phyloP scores from a whole-genome alignment of 2,888 invertebrate species.

The Teleiodes luculella region DNA sequence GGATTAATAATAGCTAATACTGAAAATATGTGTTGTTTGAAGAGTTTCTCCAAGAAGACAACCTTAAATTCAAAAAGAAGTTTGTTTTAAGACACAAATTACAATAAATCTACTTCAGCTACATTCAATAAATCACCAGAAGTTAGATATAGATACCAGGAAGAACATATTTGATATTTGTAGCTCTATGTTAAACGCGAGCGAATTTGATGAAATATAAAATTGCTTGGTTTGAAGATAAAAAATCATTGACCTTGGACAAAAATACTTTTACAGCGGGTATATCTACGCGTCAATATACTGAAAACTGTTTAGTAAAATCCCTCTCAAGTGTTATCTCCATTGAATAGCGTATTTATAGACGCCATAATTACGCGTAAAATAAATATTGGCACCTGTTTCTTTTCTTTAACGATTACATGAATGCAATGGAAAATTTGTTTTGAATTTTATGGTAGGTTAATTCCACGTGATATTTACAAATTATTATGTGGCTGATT shows the following conservation, averaged over 20 bases:
- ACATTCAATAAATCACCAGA: too few relatives aligned
- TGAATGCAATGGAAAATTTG: background rate
- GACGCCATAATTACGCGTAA: background rate
- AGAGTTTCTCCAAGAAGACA: too few relatives aligned
- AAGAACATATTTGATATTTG: too few relatives aligned
- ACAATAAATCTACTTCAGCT: too few relatives aligned
- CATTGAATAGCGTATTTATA: conserved; percentile 1
- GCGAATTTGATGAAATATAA: background rate
- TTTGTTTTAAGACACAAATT: too few relatives aligned
- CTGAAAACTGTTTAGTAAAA: background rate
- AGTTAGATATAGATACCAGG: too few relatives aligned
- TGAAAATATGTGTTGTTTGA: too few relatives aligned
- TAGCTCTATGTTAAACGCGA: background rate
- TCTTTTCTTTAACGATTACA: background rate
- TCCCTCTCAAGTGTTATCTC: background rate
- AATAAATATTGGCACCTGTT: conserved; percentile 1
- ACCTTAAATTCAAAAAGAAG: too few relatives aligned
- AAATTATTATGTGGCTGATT: background rate
- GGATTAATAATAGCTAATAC: too few relatives aligned
- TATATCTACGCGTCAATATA: background rate
- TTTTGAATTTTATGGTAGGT: background rate
- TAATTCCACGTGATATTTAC: background rate
- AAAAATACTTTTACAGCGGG: conserved; percentile 2
- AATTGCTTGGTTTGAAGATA: background rate
- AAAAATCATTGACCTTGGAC: conserved; percentile 8